A percentile compares a stretch with the other conserved stretches of the same genome.
Evolutionary conservation across 2,113 vertebrate species (phyloP).

Genomic region (Falcunculus frontatus): DNA sequence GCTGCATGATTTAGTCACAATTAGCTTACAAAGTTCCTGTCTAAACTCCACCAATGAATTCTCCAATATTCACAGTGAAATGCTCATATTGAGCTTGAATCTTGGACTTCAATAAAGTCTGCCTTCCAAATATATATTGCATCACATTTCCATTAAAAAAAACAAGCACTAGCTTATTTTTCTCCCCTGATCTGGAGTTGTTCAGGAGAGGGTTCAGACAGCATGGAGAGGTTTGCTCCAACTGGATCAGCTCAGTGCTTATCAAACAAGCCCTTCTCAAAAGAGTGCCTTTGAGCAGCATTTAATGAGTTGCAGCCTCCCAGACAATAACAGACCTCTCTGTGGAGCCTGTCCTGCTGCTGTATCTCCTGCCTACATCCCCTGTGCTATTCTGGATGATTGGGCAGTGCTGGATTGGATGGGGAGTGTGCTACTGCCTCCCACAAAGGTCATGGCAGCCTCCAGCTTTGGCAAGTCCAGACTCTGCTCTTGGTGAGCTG

Average conservation of each 20-base stretch:
- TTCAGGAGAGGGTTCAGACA: neutral
- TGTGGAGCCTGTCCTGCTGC: neutral
- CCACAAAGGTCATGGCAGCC: neutral
- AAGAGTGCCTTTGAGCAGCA: neutral
- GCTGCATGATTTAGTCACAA: neutral
- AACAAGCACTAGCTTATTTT: neutral
- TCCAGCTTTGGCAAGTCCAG: neutral
- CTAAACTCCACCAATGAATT: neutral
- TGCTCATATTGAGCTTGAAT: neutral
- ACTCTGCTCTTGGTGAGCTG: neutral
- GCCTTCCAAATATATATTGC: neutral
- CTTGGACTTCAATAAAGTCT: neutral
- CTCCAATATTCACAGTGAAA: neutral
- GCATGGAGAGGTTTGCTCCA: neutral
- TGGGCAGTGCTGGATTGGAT: neutral
- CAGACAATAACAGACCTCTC: neutral
- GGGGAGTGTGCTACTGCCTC: neutral
- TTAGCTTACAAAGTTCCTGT: neutral
- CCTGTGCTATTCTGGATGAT: neutral
- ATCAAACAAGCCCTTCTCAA: neutral
- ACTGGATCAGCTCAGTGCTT: neutral
- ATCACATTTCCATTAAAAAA: neutral
- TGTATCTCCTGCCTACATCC: neutral
- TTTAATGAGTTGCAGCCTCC: constrained; percentile 4
- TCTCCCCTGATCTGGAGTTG: neutral